phyloP scores from a whole-genome alignment of 2,797 vertebrate genomes.

The Clarias laeviceps region DNA sequence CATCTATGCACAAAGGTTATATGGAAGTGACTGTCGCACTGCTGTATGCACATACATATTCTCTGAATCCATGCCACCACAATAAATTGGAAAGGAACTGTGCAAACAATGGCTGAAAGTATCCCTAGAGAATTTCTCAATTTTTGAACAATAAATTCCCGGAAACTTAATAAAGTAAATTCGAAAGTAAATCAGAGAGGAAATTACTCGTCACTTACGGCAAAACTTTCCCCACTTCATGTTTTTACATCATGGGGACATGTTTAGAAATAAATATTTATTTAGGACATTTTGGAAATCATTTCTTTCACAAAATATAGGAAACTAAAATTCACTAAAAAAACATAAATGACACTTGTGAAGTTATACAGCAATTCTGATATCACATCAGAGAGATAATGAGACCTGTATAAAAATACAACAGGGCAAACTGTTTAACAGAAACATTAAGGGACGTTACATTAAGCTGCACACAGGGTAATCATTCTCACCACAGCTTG shows the following conservation, averaged over 20 bases:
- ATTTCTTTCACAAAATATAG: not conserved
- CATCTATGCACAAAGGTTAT: not conserved
- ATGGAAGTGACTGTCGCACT: not conserved
- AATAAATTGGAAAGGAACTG: not conserved
- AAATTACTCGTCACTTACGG: not conserved
- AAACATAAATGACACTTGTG: not conserved
- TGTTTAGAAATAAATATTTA: slow-evolving; percentile 48
- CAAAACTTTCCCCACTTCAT: not conserved
- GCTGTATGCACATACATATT: not conserved
- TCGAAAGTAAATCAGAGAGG: not conserved
- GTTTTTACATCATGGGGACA: not conserved
- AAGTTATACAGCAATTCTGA: not conserved
- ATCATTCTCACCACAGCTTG: not conserved
- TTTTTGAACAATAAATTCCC: not conserved
- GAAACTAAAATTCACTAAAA: not conserved
- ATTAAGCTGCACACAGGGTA: not conserved
- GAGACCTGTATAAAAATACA: not conserved
- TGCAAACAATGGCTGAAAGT: not conserved
- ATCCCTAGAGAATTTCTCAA: not conserved
- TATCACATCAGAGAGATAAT: not conserved
- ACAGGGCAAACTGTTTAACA: not conserved
- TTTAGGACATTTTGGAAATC: slow-evolving; percentile 9
- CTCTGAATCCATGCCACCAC: not conserved
- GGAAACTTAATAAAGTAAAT: not conserved
- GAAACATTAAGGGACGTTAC: not conserved